Percentiles rank a stretch among this genome's conserved stretches.
phyloP scores from a whole-genome alignment of 1,140 invertebrate genomes.

The Listronotus oregonensis region DNA sequence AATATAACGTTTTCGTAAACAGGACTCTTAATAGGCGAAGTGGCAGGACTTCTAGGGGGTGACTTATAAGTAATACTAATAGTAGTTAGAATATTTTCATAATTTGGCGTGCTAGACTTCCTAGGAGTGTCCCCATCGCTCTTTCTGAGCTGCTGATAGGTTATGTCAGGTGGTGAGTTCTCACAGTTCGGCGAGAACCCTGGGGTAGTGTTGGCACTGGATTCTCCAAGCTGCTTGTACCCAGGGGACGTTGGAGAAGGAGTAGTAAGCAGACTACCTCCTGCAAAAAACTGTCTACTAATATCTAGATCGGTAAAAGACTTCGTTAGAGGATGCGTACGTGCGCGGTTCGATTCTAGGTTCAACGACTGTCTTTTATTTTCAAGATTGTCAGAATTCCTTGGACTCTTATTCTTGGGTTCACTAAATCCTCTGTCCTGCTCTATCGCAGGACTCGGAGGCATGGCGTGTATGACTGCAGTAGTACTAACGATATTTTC shows the following conservation, averaged over 20 bases:
- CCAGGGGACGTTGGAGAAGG: conserved; percentile 49
- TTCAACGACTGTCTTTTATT: conserved; percentile 50
- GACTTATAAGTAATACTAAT: conserved; percentile 72
- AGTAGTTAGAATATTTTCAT: conserved; percentile 60
- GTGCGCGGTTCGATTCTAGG: conserved; percentile 37
- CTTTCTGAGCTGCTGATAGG: conserved; percentile 29
- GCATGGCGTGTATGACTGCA: conserved; percentile 45
- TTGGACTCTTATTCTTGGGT: conserved; percentile 53
- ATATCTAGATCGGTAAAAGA: conserved; percentile 50
- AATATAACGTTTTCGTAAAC: conserved; percentile 62
- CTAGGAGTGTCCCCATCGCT: conserved; percentile 16
- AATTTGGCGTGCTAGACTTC: conserved; percentile 55
- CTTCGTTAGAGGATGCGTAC: conserved; percentile 36
- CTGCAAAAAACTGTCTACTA: conserved; percentile 34
- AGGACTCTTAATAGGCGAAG: conserved; percentile 43
- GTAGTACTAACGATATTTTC: conserved; percentile 55
- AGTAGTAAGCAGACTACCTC: conserved; percentile 36
- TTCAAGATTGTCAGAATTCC: conserved; percentile 48
- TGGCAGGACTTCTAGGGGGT: conserved; percentile 54
- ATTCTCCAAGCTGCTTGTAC: conserved; percentile 50
- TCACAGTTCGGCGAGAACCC: conserved; percentile 39
- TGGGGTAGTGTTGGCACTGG: conserved; percentile 50
- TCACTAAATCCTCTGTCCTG: conserved; percentile 31
- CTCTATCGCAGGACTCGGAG: conserved; percentile 24
- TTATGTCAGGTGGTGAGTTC: conserved; percentile 38